Base-by-base conservation (phyloP, 2,888 invertebrate genomes). In the Lepeophtheirus nordmannii region DNA sequence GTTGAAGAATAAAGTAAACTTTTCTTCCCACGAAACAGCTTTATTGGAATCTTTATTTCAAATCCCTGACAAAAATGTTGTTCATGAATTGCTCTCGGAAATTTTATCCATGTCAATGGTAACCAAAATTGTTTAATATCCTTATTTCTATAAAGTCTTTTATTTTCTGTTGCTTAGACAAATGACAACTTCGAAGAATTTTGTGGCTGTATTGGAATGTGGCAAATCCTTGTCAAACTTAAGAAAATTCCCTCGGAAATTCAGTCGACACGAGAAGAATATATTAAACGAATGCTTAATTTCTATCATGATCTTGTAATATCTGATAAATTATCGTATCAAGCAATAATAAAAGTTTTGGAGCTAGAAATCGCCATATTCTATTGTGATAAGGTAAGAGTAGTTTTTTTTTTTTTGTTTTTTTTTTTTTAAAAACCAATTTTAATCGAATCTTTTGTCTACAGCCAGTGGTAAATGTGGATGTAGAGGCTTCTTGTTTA, bases 21-120 rank as follows among this genome's bases (percentile, higher is more conserved):
- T 46, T 46, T 46, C 53, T 17, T 8, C 8, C 17, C 53, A 14
- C n/a, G 17, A 46, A 46, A 17, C 2, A 8, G 8, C 53, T n/a
- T 17, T 46, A 14, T n/a, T 46, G n/a, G n/a, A 46, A 8, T 14
- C 53, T 46, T 17, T 46, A n/a, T 46, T 46, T 17, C 53, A 46
- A 46, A 46, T 46, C 5, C 53, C 53, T 17, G 17, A 46, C n/a
- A 17, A 46, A 46, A 8, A 46, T n/a, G 17, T 46, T 46, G 53
- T 46, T 46, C 53, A 46, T n/a, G 53, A 17, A 17, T 17, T 46
- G 5, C 53, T 46, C 17, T 46, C 53, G 1, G 53, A 46, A 5
- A 46, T 46, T 46, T 46, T 46, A 17, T n/a, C 17, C 53, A 46
- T 46, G 53, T 46, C 53, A 14, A 46, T n/a, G 53, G 53, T 46